Evolutionary conservation across 1,140 invertebrate genomes (phyloP), one percentile per base, ranked within the genome.

Genomic region (Aphelinus certus): DNA sequence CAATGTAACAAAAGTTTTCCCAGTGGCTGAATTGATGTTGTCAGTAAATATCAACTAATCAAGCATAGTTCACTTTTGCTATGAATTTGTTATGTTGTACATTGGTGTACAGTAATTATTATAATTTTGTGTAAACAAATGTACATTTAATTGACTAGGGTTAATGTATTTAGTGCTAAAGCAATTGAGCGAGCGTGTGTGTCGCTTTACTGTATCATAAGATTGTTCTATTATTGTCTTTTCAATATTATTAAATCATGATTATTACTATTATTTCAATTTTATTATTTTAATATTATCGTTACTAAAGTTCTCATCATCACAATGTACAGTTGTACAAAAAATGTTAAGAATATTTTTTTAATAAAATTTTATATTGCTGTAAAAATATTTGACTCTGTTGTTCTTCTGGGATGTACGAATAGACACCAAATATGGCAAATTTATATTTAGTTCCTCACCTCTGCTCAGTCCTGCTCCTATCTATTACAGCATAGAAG

Each of bases 301-400:
- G 74, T 75, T 75, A 71, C 71, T 46, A 58, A 75, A 71, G 48
- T 75, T 75, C 43, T 75, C 74, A 71, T 68, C 72, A 68, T 75
- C 67, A 70, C 68, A 66, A 55, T 75, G 62, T 75, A 75, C 68
- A 71, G 57, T 71, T n/a, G 62, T 71, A 75, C 68, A 45, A 61
- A 66, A 57, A 75, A 75, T 75, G 74, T 75, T 75, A 75, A 42
- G 55, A 75, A 66, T 75, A 75, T 75, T 75, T 75, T 75, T 75
- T 71, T 75, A 75, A 75, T 75, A 75, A 75, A 75, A 75, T 75
- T 75, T 75, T 75, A 75, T 75, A 75, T 75, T 71, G 68, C 67
- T 71, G 61, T 66, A 75, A 75, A 46, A 26, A 26, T 26, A 26
- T 26, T 26, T 26, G 26, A 26, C 26, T 26, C 26, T 26, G 26